phyloP scores from a whole-genome alignment of 2,888 invertebrate species.

The Lymantria dispar region DNA sequence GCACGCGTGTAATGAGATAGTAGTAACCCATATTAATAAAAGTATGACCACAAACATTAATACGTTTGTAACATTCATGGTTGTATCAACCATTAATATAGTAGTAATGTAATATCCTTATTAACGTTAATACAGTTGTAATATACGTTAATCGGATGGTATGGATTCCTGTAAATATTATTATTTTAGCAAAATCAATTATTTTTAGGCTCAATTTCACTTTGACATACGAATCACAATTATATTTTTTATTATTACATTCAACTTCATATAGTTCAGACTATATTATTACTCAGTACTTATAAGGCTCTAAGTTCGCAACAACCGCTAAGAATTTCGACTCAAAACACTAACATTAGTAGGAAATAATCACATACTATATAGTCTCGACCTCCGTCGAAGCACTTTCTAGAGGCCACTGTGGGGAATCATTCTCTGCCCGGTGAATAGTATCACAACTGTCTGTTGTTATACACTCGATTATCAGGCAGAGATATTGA shows the following conservation, averaged over 20 bases:
- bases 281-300: neutral
- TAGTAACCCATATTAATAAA: no score
- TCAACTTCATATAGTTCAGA: neutral
- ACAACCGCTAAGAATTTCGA: slow-evolving; percentile 9
- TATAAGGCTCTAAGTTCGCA: slow-evolving; percentile 5
- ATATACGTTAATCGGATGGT: no score
- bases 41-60: no score
- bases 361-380: slow-evolving; percentile 54
- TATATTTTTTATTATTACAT: neutral
- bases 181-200: no score
- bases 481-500: slow-evolving; percentile 41
- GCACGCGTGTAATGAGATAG: no score
- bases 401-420: slow-evolving; percentile 74
- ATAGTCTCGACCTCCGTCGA: slow-evolving; percentile 60
- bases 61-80: no score
- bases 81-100: no score
- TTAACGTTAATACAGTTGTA: no score
- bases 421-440: slow-evolving; percentile 31
- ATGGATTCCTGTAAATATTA: no score
- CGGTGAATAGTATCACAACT: slow-evolving; percentile 20
- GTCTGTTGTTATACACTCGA: slow-evolving; percentile 27
- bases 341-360: slow-evolving; percentile 55
- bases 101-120: no score
- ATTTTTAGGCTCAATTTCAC: no score
- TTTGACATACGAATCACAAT: neutral